These are phyloP conservation scores for Exocentrus adspersus DNA, from an alignment of 2,888 invertebrate genomes.

Conservation along the genomic window DNA sequence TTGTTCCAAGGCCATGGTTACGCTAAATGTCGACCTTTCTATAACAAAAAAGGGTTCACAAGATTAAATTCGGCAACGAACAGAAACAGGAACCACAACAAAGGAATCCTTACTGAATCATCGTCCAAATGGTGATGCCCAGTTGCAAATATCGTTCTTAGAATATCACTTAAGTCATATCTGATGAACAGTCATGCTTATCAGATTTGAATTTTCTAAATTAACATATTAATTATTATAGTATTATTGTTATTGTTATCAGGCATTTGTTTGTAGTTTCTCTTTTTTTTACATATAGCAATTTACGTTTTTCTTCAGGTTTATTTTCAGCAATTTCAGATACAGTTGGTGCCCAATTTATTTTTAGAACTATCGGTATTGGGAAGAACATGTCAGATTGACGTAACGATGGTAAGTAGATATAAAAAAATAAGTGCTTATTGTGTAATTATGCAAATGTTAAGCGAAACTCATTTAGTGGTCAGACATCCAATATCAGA, in stretches of 20 bases:
- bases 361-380: background rate
- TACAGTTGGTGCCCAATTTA: too few species aligned
- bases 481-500: background rate
- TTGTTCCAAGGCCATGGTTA: background rate
- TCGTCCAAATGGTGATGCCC: background rate
- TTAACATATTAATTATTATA: too few species aligned
- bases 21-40: background rate
- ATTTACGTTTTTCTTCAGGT: too few species aligned
- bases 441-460: slow-evolving; percentile 1
- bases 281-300: too few species aligned
- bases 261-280: too few species aligned
- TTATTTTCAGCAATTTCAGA: too few species aligned
- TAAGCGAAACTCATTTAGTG: background rate
- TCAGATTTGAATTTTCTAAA: too few species aligned
- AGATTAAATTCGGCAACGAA: background rate
- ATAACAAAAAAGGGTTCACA: background rate
- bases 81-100: background rate
- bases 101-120: background rate
- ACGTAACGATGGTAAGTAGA: background rate
- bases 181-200: too few species aligned
- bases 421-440: background rate
- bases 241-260: too few species aligned
- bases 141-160: too few species aligned
- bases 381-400: background rate
- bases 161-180: too few species aligned